These are phyloP conservation scores for Polyommatus iphigenia DNA, from an alignment of 2,888 invertebrate species.

Conservation along the genomic window DNA sequence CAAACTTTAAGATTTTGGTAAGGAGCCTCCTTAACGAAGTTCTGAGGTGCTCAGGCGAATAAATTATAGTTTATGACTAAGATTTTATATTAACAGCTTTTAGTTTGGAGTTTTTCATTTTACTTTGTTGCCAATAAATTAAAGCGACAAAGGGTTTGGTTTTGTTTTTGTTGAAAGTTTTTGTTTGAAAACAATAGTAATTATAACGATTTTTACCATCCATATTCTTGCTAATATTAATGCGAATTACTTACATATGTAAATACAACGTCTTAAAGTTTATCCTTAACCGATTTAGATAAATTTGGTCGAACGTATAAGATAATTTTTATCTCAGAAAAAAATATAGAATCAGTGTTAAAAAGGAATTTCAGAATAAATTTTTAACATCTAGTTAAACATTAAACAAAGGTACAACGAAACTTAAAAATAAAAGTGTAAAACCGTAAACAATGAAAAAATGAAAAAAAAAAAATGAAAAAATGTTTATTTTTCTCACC, in stretches of 20 bases:
- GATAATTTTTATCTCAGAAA: no score
- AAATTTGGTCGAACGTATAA: no score
- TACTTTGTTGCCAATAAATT: neutral
- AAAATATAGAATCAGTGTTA: no score
- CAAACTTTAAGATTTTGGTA: constrained; percentile 31
- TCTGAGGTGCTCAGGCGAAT: constrained; percentile 24
- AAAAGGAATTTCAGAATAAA: neutral
- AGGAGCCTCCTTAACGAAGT: constrained; percentile 27
- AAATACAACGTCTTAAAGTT: neutral
- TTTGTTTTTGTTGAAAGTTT: neutral
- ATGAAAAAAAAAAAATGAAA: no score
- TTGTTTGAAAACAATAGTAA: neutral
- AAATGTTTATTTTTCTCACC: no score
- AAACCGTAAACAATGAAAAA: constrained; percentile 1
- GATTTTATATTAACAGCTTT: constrained; percentile 25
- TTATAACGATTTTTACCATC: neutral
- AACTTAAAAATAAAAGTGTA: neutral
- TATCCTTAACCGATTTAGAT: no score
- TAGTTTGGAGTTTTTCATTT: constrained; percentile 4
- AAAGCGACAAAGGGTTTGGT: neutral
- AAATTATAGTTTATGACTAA: constrained; percentile 27
- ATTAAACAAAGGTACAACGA: neutral
- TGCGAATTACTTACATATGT: no score
- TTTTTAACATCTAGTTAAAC: no score
- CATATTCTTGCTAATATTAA: neutral